Evolutionary conservation across 2,888 invertebrate species (phyloP).

Genomic region (Neoaliturus tenellus): DNA sequence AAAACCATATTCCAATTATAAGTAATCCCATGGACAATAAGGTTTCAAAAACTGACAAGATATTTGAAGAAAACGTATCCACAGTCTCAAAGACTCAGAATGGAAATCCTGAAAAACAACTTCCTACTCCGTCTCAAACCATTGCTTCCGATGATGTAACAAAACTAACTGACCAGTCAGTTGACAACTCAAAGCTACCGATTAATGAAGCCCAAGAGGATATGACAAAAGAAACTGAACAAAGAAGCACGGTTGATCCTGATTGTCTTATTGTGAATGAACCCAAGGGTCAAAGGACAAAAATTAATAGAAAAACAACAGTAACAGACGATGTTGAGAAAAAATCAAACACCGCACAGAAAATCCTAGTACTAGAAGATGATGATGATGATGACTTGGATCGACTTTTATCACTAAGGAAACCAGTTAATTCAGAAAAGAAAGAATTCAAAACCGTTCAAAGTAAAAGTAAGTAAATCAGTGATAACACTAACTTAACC

Average conservation of each 20-base stretch:
- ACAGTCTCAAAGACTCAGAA: too few relatives aligned
- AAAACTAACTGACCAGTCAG: not conserved
- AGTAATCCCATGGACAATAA: not conserved
- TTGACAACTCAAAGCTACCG: not conserved
- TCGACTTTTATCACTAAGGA: not conserved
- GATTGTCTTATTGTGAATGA: not conserved
- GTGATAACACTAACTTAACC: not conserved
- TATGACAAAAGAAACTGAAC: not conserved
- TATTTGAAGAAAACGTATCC: too few relatives aligned
- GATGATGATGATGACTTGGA: constrained; percentile 39
- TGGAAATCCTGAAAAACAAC: too few relatives aligned
- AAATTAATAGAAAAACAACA: not conserved
- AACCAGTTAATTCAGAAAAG: not conserved
- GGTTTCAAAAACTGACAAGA: not conserved
- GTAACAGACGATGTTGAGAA: not conserved
- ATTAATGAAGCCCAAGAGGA: not conserved
- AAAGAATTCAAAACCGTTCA: not conserved
- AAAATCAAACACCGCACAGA: not conserved
- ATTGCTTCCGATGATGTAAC: not conserved
- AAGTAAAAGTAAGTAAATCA: not conserved
- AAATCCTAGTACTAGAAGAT: not conserved
- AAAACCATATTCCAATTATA: not conserved
- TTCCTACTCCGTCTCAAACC: too few relatives aligned
- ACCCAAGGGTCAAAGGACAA: not conserved
- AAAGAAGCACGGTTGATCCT: not conserved